Base-by-base conservation (phyloP, 2,797 vertebrate species). In the Acanthis flammea region DNA sequence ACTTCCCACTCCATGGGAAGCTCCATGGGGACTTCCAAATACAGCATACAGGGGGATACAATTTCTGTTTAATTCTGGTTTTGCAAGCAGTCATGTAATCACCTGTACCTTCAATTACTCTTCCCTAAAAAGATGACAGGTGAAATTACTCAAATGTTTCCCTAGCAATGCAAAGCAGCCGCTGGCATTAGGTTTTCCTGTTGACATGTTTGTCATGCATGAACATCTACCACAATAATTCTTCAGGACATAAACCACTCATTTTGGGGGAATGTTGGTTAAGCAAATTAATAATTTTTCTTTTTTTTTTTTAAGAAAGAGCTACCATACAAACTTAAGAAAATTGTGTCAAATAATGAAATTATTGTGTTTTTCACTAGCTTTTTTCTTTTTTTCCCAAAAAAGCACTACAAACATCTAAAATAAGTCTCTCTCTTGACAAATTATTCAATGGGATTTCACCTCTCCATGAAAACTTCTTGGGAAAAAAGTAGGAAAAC, bases 21-120 rank as follows among this genome's bases (percentile, higher is more conserved):
- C 48, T 90, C 58, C 39, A 4, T 45, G 11, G 16, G 37, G 37
- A 73, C 62, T 76, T 92, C 31, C 60, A 84, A 88, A 63, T 12
- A 51, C 30, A 84, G 51, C 60, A 62, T 14, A 50, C 30, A 57
- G 3, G 27, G n/a, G 30, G 62, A 75, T 76, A 66, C 47, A 50
- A 39, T 82, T 86, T 88, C 58, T 78, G 87, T 81, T 86, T 53
- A 63, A 66, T 88, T 87, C 65, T 50, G 15, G 30, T 91, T 94
- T 92, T 90, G 44, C 37, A 84, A 90, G 50, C 77, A 86, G 44
- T 76, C 66, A 14, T 14, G 30, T 73, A 83, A 70, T 81, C 79
- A 80, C 90, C 83, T 86, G 60, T 62, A 62, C 51, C 70, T 93
- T 95, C 80, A 84, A 66, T 58, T 86, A 81, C 21, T 82, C 51